Evolutionary conservation across 23 tunicate genomes (phyloP).

Genomic region (Styela plicata): DNA sequence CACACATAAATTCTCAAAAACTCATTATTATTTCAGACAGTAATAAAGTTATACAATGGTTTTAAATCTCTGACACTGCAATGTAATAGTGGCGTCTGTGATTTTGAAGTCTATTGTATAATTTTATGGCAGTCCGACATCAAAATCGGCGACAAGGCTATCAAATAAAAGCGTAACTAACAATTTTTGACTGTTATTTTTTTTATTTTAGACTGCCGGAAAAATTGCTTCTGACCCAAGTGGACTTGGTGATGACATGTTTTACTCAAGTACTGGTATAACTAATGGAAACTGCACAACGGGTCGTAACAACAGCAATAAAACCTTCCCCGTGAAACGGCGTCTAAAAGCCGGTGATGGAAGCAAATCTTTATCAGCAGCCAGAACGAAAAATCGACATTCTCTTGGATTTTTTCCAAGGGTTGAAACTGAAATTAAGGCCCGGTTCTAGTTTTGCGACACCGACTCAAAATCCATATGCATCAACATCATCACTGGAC

Average conservation of each 20-base stretch:
- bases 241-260: constrained; percentile 3
- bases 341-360: constrained; percentile 10
- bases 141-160: too few species aligned
- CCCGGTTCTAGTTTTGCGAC: constrained; percentile 38
- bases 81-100: too few species aligned
- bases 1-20: too few species aligned
- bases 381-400: constrained; percentile 52
- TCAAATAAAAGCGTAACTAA: too few species aligned
- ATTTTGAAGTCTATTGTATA: too few species aligned
- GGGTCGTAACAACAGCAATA: constrained; percentile 15
- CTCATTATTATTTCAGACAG: too few species aligned
- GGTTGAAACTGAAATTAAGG: constrained; percentile 31
- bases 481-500: constrained; percentile 20
- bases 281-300: constrained; percentile 21
- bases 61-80: too few species aligned
- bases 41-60: too few species aligned
- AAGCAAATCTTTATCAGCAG: constrained; percentile 21
- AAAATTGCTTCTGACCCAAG: background rate
- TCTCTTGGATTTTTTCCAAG: constrained; percentile 71
- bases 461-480: constrained; percentile 23
- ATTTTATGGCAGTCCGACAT: background rate
- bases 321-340: constrained; percentile 24
- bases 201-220: constrained; percentile 15
- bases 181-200: too few species aligned
- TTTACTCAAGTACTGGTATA: background rate